Conservation (phyloP, 2,888 invertebrate species). For the Podabrus alpinus region DNA sequence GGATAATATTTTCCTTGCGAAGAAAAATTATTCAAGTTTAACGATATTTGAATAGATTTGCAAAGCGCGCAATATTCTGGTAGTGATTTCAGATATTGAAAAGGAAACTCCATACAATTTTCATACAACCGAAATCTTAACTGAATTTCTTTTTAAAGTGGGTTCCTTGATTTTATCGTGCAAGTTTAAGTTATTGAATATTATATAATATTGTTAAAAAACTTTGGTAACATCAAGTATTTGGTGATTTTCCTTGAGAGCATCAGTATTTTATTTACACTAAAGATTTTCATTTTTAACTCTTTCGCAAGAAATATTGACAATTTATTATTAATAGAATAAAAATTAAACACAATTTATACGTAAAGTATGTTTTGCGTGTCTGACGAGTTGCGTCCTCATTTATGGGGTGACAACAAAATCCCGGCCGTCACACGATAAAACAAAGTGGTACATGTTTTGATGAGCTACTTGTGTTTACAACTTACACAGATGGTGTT, state of each 20-base stretch:
- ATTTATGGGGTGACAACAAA: no score
- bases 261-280: no score
- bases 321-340: no score
- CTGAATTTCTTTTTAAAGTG: background rate
- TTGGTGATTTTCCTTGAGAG: background rate
- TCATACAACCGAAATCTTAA: background rate
- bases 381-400: no score
- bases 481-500: no score
- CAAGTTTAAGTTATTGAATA: background rate
- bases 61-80: background rate
- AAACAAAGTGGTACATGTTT: no score
- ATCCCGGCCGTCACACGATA: no score
- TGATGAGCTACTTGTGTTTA: no score
- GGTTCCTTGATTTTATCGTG: background rate
- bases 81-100: background rate
- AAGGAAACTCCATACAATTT: background rate
- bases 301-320: no score
- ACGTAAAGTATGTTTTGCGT: no score
- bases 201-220: background rate
- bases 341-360: no score
- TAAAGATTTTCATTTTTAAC: no score
- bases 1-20: background rate
- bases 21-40: background rate
- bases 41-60: background rate
- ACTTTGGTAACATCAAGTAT: background rate